These are phyloP conservation scores for Salvator merianae DNA, from an alignment of 2,113 vertebrate genomes.

Conservation along the genomic window DNA sequence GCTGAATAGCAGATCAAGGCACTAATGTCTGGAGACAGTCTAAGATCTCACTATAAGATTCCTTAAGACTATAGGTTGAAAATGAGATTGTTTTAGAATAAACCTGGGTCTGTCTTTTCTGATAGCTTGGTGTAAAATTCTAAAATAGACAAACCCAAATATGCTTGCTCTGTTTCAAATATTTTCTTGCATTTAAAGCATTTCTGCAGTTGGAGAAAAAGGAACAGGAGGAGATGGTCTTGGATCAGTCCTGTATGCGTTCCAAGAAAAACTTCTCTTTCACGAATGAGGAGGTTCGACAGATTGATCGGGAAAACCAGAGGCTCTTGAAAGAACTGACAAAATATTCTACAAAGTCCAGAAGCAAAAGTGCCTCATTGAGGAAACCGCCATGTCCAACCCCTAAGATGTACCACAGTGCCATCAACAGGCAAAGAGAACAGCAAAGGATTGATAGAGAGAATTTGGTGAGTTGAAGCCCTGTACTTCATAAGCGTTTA, in stretches of 20 bases:
- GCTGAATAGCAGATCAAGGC: no score
- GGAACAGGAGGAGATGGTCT: conserved; percentile 63
- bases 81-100: no score
- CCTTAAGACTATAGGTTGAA: no score
- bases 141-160: no score
- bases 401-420: conserved; percentile 81
- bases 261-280: conserved; percentile 91
- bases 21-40: no score
- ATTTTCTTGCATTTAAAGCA: conserved; percentile 67
- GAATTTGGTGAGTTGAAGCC: conserved; percentile 85
- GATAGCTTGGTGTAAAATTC: no score
- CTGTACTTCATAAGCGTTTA: no score
- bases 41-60: no score
- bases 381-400: conserved; percentile 58
- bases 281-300: conserved; percentile 83
- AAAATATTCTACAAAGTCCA: conserved; percentile 73
- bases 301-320: conserved; percentile 92
- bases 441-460: conserved; percentile 92
- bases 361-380: conserved; percentile 47
- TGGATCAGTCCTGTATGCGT: conserved; percentile 66
- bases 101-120: no score
- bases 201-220: conserved; percentile 82
- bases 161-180: not conserved
- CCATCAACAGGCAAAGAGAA: conserved; percentile 88
- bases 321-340: conserved; percentile 87